These are phyloP conservation scores for Drymodes brunneopygia DNA, from an alignment of 2,113 vertebrate species.

Conservation along the genomic window DNA sequence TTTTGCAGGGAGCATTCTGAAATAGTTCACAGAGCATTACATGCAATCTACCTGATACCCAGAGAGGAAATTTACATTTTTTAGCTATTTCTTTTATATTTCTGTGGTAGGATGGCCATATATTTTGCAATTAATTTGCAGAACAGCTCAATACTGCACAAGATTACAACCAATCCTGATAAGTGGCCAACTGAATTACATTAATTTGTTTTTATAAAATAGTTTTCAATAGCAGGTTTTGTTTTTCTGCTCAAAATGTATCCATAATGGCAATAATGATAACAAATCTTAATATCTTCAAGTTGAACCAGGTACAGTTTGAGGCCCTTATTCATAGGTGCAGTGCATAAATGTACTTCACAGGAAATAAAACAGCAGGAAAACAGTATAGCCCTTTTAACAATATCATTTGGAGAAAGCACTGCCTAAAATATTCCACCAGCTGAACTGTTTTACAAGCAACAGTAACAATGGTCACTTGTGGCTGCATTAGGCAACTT, in stretches of 20 bases:
- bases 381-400: neutral
- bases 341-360: neutral
- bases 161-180: neutral
- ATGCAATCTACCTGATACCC: conserved; percentile 9
- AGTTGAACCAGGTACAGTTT: conserved; percentile 24
- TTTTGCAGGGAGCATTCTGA: conserved; percentile 69
- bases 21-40: conserved; percentile 55
- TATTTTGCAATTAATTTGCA: neutral
- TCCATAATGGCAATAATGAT: conserved; percentile 9
- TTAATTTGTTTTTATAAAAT: conserved; percentile 30
- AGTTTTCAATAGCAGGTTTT: conserved; percentile 44
- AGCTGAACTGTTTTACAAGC: neutral
- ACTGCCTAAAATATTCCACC: neutral
- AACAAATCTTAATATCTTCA: conserved; percentile 33
- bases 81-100: neutral
- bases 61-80: neutral
- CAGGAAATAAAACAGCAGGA: neutral
- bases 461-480: neutral
- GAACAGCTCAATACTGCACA: conserved; percentile 4
- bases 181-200: neutral
- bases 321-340: neutral
- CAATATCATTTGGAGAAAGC: neutral
- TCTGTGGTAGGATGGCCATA: neutral
- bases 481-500: neutral
- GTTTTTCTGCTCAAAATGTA: conserved; percentile 23